phyloP scores from a whole-genome alignment of 2,888 invertebrate genomes.

The Tetanocera ferruginea region DNA sequence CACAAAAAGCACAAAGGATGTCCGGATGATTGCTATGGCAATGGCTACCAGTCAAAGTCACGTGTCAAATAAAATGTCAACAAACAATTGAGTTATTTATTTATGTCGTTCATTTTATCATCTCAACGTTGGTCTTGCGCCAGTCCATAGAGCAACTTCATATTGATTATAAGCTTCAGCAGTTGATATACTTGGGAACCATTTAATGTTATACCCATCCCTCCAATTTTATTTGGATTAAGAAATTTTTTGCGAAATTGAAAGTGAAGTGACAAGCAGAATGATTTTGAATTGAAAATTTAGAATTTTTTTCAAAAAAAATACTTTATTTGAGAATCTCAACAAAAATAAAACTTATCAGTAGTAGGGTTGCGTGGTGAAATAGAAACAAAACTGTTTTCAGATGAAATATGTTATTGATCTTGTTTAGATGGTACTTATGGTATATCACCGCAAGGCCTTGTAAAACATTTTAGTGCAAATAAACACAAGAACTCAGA shows the following conservation, averaged over 20 bases:
- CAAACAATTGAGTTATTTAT: conserved; percentile 69
- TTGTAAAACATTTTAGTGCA: no score
- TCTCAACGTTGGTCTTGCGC: not conserved
- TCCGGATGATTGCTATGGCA: conserved; percentile 41
- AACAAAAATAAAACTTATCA: no score
- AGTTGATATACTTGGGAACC: no score
- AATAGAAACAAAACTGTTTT: not conserved
- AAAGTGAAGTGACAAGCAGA: no score
- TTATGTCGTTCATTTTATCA: conserved; percentile 36
- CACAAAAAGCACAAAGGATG: conserved; percentile 51
- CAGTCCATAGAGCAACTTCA: not conserved
- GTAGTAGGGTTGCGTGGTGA: not conserved
- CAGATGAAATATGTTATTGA: no score
- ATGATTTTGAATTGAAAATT: no score
- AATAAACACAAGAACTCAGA: no score
- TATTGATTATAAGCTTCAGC: no score
- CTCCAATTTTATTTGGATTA: not conserved
- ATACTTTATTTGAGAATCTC: no score
- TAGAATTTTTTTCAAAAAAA: no score
- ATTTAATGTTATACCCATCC: not conserved
- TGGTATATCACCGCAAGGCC: no score
- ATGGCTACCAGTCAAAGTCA: conserved; percentile 56
- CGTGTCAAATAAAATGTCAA: conserved; percentile 69
- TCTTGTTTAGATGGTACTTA: no score
- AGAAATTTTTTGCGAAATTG: not conserved